Evolutionary conservation across 2,888 invertebrate genomes (phyloP), one percentile per base, ranked within the genome.

Genomic region (Mythimna lalbum): DNA sequence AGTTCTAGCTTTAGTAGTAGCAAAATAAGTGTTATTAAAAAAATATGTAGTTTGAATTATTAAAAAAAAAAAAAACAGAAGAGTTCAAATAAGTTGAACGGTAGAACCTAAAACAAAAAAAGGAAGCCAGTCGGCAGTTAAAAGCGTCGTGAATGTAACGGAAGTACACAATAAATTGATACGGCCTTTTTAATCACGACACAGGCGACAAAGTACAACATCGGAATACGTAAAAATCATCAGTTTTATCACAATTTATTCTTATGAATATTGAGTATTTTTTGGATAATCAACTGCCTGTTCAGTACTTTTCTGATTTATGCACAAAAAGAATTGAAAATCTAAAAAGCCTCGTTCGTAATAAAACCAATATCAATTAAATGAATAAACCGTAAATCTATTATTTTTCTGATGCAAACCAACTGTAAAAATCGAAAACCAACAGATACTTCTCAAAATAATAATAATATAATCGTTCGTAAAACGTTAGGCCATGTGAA

Each of bases 401-500:
- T 4, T n/a, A 7, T 17, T 2, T 14, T 17, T 19, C 14, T 17
- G 7, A 9, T 12, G n/a, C 21, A 47, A 57, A 49, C 14, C 19
- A 27, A 21, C 19, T 43, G 10, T 12, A 43, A 56, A n/a, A 27
- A 2, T 7, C 6, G 19, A 14, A 14, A 49, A 39, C 56, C 7
- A 23, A 23, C 23, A 17, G 21, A 23, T 55, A 23, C 4, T 36
- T 12, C 31, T 9, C 60, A 23, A 52, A 50, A 55, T 62, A 57
- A 76, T 66, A 73, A 71, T 67, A 80, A 52, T 68, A 68, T 66
- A 78, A 55, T 69, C 75, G 62, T 71, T 63, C 68, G 63, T 69
- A 57, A 73, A 78, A 76, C 62, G 74, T 72, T 47, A 69, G n/a
- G 27, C 80, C 81, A 80, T 86, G 83, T 87, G 86, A 78, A 87